phyloP scores from a whole-genome alignment of 2,797 vertebrate species.

The Coreius guichenoti region DNA sequence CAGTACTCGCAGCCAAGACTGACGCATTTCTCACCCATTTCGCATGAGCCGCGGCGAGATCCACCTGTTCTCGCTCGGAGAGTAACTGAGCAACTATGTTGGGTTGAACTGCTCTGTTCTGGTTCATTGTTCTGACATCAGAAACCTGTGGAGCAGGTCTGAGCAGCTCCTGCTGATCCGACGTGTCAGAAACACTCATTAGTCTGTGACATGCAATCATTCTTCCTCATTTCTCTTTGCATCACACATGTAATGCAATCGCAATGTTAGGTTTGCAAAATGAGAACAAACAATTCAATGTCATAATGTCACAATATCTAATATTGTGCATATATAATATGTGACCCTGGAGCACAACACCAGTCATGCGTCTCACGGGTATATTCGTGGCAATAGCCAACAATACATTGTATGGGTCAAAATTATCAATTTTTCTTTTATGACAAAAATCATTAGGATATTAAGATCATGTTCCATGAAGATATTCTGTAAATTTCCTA shows the following conservation, averaged over 20 bases:
- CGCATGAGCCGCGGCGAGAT: neutral
- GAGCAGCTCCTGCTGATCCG: conserved; percentile 35
- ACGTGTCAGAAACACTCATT: neutral
- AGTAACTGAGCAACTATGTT: neutral
- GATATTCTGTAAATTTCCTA: too few species aligned
- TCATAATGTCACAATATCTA: neutral
- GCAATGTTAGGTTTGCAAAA: neutral
- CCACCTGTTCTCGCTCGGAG: neutral
- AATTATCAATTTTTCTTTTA: too few species aligned
- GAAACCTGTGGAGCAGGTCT: conserved; percentile 59
- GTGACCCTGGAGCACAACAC: too few species aligned
- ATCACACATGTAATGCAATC: too few species aligned
- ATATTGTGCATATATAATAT: too few species aligned
- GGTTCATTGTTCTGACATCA: conserved; percentile 5
- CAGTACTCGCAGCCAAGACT: neutral
- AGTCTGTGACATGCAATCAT: neutral
- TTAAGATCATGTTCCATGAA: too few species aligned
- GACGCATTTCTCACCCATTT: neutral
- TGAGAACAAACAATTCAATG: neutral
- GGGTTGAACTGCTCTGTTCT: neutral
- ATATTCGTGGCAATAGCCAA: too few species aligned
- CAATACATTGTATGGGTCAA: too few species aligned
- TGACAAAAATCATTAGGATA: too few species aligned
- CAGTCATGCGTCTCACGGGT: too few species aligned
- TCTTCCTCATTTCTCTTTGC: neutral